phyloP scores from a whole-genome alignment of 92 coral and sea anemone species.

The Umimayanthus kanabou region DNA sequence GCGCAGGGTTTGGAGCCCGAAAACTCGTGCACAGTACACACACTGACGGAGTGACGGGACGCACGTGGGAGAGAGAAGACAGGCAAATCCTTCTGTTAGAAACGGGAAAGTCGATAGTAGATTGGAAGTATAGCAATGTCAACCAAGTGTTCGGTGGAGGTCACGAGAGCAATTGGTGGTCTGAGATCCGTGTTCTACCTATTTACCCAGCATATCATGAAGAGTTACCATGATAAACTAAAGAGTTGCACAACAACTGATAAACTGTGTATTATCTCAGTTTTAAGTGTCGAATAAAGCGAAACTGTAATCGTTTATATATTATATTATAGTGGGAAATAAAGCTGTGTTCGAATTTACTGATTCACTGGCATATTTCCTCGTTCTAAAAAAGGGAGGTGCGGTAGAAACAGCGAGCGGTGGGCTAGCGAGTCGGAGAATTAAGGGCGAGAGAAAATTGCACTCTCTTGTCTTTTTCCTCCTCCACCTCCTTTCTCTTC shows the following conservation, averaged over 20 bases:
- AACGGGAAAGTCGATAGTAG: background rate
- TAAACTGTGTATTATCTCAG: background rate
- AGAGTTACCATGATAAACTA: background rate
- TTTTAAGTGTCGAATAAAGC: background rate
- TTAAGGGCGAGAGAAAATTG: too few species aligned
- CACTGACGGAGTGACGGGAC: background rate
- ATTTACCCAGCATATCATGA: background rate
- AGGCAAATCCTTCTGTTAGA: background rate
- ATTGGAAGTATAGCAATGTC: background rate
- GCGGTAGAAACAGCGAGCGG: too few species aligned
- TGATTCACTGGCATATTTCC: too few species aligned
- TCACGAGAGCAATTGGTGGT: background rate
- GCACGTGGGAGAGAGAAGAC: background rate
- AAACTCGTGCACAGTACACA: background rate
- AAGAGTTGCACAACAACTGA: too few species aligned
- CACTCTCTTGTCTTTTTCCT: too few species aligned
- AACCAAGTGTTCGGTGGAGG: background rate
- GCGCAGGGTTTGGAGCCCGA: background rate
- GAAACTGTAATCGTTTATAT: too few species aligned
- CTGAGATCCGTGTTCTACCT: background rate
- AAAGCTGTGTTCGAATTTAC: too few species aligned
- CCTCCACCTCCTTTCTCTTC: too few species aligned
- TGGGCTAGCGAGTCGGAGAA: too few species aligned
- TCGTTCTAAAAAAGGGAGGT: too few species aligned
- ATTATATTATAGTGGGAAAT: too few species aligned